Conservation (phyloP, 2,113 vertebrate genomes). For the Marcusenius ussheri region DNA sequence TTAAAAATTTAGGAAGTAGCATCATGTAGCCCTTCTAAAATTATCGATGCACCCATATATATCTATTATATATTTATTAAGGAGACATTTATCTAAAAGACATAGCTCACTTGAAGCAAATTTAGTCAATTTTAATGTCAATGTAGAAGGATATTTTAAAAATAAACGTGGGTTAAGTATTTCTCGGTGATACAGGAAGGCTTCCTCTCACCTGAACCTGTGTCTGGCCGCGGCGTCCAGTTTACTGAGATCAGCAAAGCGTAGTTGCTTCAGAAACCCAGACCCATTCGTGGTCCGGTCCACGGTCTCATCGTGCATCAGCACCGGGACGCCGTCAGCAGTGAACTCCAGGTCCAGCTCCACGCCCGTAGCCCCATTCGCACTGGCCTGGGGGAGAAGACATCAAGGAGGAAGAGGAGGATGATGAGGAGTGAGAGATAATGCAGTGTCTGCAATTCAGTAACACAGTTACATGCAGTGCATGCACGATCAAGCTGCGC, state of each 20-base stretch:
- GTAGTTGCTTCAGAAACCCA: conserved; percentile 70
- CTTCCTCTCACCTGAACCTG: conserved; percentile 65
- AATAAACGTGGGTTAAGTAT: background rate
- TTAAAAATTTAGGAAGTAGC: background rate
- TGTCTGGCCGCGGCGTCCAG: conserved; percentile 87
- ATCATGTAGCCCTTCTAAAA: background rate
- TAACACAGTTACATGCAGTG: background rate
- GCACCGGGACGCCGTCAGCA: conserved; percentile 78
- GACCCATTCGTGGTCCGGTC: conserved; percentile 87
- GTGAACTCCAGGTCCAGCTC: conserved; percentile 93
- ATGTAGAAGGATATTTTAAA: background rate
- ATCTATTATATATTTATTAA: background rate
- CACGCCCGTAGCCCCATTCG: conserved; percentile 82
- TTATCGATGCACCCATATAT: background rate
- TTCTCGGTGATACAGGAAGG: background rate
- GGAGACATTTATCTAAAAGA: background rate
- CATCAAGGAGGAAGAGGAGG: background rate
- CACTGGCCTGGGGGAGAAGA: conserved; percentile 67
- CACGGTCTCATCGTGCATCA: conserved; percentile 91
- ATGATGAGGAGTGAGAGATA: background rate
- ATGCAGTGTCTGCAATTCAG: background rate
- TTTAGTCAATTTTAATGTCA: background rate
- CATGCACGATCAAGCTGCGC: background rate
- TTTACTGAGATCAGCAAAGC: conserved; percentile 69
- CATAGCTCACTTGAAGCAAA: background rate